Conservation (phyloP, 2,888 invertebrate species). For the Pelosia muscerda region DNA sequence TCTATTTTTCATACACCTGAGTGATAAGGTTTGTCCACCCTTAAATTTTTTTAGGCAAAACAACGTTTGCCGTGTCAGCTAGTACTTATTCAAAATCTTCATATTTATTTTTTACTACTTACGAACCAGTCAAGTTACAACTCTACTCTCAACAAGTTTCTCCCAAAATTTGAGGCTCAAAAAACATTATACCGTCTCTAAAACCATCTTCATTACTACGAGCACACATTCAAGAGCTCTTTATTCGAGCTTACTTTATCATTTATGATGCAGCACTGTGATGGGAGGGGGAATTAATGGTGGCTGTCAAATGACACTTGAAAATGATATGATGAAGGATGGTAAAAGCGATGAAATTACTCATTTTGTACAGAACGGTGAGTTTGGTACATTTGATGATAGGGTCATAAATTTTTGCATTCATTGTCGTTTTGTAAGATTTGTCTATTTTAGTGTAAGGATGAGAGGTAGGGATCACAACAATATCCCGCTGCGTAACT, state of each 20-base stretch:
- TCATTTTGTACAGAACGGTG: constrained; percentile 33
- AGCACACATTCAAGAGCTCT: constrained; percentile 41
- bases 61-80: too few relatives aligned
- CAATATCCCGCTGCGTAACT: too few relatives aligned
- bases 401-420: constrained; percentile 20
- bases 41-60: too few relatives aligned
- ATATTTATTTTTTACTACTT: too few relatives aligned
- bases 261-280: constrained; percentile 47
- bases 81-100: too few relatives aligned
- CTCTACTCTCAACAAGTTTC: constrained; percentile 9
- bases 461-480: neutral
- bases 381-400: constrained; percentile 20
- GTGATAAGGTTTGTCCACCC: too few relatives aligned
- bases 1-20: too few relatives aligned
- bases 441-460: constrained; percentile 14
- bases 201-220: constrained; percentile 29
- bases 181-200: constrained; percentile 19
- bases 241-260: constrained; percentile 50
- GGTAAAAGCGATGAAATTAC: constrained; percentile 47
- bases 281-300: constrained; percentile 58
- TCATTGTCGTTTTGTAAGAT: too few relatives aligned
- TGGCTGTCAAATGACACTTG: constrained; percentile 57
- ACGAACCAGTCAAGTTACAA: neutral
- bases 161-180: constrained; percentile 13
- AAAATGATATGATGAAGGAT: constrained; percentile 53